Base-by-base conservation (phyloP, 2,888 invertebrate genomes). In the Gisinianus flammeolus region DNA sequence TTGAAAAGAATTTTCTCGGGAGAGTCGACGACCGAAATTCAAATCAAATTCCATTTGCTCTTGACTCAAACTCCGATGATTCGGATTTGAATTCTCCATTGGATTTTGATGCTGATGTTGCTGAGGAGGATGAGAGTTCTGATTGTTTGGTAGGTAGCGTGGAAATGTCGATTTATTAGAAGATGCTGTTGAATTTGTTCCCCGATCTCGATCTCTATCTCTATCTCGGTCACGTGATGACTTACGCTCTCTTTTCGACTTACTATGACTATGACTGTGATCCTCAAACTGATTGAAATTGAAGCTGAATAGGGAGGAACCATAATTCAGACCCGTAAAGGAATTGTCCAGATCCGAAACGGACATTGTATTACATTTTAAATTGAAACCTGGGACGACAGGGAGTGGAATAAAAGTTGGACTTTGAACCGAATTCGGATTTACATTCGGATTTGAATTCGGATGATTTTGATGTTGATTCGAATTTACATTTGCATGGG, bases 231-330 rank as follows among this genome's bases (percentile, higher is more conserved):
- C 44, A 16, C 44, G 12, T 44, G 44, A 44, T 44, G 44, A 44
- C 6, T 44, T 44, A 16, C 6, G 12, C 8, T 44, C 44, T 6
- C 44, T 44, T 16, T 44, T 12, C 8, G 16, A 16, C 19, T 12
- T 16, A 6, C 6, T 44, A 16, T 44, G 12, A 44, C 8, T 44
- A 2, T 19, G 44, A 44, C 44, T 19, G 19, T 44, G 44, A 44
- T 44, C 44, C 19, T 44, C 44, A 44, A 44, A 44, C 35, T 69
- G 69, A 69, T 44, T 69, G 8, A 69, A 35, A 22, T 69, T 69
- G 26, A 69, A 69, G 26, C 71, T 71, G 24, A 71, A 30, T 3
- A 12, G 44, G 30, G 54, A 71, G 12, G 58, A 26, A n/a, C 26
- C 26, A 24, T 12, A 26, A 19, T 69, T 69, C 2, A 44, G 44